Base-by-base conservation (phyloP, 2,797 vertebrate species). In the Zenarchopterus dispar region DNA sequence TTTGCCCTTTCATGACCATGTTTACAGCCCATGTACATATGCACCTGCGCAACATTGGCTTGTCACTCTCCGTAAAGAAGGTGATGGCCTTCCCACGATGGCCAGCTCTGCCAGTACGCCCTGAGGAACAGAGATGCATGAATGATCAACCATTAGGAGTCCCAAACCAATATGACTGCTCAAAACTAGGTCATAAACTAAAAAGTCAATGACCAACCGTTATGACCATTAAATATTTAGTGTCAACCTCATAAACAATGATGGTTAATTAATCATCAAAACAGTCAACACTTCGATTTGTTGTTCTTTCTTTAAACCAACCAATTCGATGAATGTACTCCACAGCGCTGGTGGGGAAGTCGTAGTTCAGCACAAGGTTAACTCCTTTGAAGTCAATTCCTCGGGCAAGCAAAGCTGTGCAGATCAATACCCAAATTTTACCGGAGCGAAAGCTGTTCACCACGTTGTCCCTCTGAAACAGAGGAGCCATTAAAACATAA, bases 311-410 rank as follows among this genome's bases (percentile, higher is more conserved):
- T 36, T 10, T 2, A 41, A 51, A 56, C 70, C 11, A 28, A 98
- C 97, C 97, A 58, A 99, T 97, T 46, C 97, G 93, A 77, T 99
- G 97, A 70, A 99, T 97, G 87, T 99, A 99, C 60, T 99, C 97
- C 69, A 99, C 94, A 0, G 97, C 92, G 51, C 96, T 97, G n/a
- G 95, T 95, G 13, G 97, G 97, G 58, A 99, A 95, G 85, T 99
- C 97, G 0, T 97, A 99, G 77, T 99, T 98, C 82, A 99, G 92
- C 48, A 99, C 96, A 52, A 98, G 91, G 28, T 97, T 98, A 71
- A 99, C 94, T 2, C 97, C 97, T 91, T 99, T 99, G 87, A 99
- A 99, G 88, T 99, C 97, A 45, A 99, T 99, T 26, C 97, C 97
- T 90, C 97, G 93, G 62, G 96, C 96, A 19, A 98, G 90, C 47